These are phyloP conservation scores for Exephanes ischioxanthus DNA, from an alignment of 2,888 invertebrate genomes.

Conservation along the genomic window DNA sequence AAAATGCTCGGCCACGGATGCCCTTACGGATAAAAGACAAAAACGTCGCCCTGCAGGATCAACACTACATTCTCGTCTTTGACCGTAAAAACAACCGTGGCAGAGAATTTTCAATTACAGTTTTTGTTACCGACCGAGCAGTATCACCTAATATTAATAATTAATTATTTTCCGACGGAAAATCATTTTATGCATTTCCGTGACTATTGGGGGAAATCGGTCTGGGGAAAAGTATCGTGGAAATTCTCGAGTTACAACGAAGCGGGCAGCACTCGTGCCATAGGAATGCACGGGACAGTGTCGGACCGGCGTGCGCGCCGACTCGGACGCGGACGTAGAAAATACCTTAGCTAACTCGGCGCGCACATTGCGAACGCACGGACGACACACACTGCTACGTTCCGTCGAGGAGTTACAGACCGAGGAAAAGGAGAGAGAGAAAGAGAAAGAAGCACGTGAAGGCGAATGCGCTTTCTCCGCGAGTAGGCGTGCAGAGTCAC, in stretches of 20 bases:
- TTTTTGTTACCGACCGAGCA: too few species aligned
- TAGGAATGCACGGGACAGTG: slow-evolving; percentile 14
- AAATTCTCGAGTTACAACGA: slow-evolving; percentile 33
- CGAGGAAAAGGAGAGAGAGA: slow-evolving; percentile 31
- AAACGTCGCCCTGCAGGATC: too few species aligned
- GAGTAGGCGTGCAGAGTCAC: slow-evolving; percentile 65
- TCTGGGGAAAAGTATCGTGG: slow-evolving; percentile 19
- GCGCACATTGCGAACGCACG: slow-evolving; percentile 40
- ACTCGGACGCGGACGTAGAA: slow-evolving; percentile 43
- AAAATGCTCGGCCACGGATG: too few species aligned
- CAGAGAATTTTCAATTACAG: too few species aligned
- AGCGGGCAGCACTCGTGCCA: not conserved
- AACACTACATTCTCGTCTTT: too few species aligned
- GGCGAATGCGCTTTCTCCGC: slow-evolving; percentile 72
- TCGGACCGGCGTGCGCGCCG: slow-evolving; percentile 32
- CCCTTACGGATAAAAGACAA: too few species aligned
- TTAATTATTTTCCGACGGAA: too few species aligned
- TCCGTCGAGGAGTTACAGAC: slow-evolving; percentile 27
- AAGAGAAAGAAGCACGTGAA: slow-evolving; percentile 68
- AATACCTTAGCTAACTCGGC: slow-evolving; percentile 38
- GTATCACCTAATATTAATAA: too few species aligned
- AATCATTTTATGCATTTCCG: not conserved
- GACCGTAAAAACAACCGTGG: too few species aligned
- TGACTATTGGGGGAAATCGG: not conserved
- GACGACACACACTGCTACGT: not conserved